Conservation (phyloP, 2,113 vertebrate species). For the Apaloderma vittatum region DNA sequence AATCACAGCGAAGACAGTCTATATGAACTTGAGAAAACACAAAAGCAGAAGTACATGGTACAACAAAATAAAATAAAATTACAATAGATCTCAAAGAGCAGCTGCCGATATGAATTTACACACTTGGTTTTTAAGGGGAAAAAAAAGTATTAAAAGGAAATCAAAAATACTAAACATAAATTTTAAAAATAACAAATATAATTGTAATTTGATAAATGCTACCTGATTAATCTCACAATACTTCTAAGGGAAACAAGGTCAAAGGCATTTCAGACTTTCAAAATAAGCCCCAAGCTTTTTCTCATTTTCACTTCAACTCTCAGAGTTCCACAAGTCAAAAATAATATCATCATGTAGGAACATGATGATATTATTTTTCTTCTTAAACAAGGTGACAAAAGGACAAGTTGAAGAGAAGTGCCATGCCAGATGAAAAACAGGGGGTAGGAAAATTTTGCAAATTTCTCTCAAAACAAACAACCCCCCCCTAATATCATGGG, state of each 20-base stretch:
- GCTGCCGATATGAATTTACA: not conserved
- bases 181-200: not conserved
- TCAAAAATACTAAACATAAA: not conserved
- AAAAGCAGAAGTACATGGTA: not conserved
- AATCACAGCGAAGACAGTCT: not conserved
- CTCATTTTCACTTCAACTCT: constrained; percentile 53
- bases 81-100: not conserved
- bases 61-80: constrained; percentile 10
- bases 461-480: not conserved
- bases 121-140: not conserved
- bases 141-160: not conserved
- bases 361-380: constrained; percentile 18
- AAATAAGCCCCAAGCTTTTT: constrained; percentile 37
- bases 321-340: constrained; percentile 57
- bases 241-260: constrained; percentile 22
- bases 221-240: constrained; percentile 8
- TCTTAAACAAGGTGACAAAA: constrained; percentile 63
- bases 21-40: not conserved
- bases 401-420: constrained; percentile 45
- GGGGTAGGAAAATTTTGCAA: constrained; percentile 6
- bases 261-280: constrained; percentile 59
- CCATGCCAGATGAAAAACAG: constrained; percentile 19
- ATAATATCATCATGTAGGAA: constrained; percentile 9
- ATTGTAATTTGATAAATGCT: not conserved
- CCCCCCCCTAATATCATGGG: not conserved